Evolutionary conservation across 2,888 invertebrate genomes (phyloP), one percentile per base, ranked within the genome.

Genomic region (Drosophila recens): DNA sequence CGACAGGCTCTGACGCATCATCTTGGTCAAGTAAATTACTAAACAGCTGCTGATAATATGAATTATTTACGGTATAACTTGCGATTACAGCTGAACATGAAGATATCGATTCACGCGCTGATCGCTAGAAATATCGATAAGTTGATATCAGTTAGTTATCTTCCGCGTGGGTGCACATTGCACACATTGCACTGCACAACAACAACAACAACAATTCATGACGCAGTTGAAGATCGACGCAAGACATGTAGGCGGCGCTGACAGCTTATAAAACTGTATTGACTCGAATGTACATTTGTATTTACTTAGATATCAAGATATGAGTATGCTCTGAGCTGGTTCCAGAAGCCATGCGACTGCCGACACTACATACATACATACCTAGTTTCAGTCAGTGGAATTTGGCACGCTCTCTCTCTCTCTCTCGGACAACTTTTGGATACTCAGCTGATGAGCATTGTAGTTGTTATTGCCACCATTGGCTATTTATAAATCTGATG

Each of bases 401-500:
- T 77, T 80, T 54, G 54, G 45, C 56, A 45, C 38, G 36, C 59
- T 79, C 51, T 56, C 59, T 61, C 56, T 64, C 36, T 53, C 34
- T 54, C 34, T 45, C 10, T 27, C 36, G 46, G 4, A 13, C 48
- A 38, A 56, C 52, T 33, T 70, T 67, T 43, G 15, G 30, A 53
- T 75, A 77, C 72, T 76, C 72, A 76, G 77, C 78, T 77, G 65
- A 63, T 63, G 66, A 53, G 48, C 59, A 49, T 52, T 67, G 67
- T 51, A 46, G 72, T 48, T 67, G 67, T 51, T 65, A 48, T 76
- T 71, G 67, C 59, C 52, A 23, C 57, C 56, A 56, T 46, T 81
- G 67, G 87, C 84, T 84, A 84, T 84, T 89, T 85, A 82, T 84
- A 84, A 89, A 76, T 84, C 84, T 84, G 84, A 84, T 84, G 84